Evolutionary conservation across 2,797 vertebrate genomes (phyloP).

Genomic region (Falco rusticolus): DNA sequence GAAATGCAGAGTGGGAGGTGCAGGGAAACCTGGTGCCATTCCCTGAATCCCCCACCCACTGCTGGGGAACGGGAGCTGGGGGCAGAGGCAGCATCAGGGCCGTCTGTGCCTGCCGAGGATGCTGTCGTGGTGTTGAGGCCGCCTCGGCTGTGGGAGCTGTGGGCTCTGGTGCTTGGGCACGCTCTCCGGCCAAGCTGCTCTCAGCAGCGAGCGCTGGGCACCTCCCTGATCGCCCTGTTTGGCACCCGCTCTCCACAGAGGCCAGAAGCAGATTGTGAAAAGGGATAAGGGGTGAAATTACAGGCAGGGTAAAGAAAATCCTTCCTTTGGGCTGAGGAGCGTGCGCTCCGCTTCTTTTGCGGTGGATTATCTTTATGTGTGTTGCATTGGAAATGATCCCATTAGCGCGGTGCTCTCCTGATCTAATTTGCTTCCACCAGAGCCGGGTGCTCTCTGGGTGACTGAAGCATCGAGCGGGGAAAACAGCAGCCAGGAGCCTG

Average conservation of each 20-base stretch:
- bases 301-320: neutral
- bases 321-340: neutral
- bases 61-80: neutral
- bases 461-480: neutral
- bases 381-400: neutral
- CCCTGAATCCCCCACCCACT: neutral
- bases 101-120: neutral
- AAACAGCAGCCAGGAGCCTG: neutral
- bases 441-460: neutral
- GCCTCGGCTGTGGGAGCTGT: neutral
- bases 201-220: neutral
- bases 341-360: neutral
- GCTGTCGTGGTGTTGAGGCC: neutral
- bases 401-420: neutral
- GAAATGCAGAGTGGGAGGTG: rapidly evolving
- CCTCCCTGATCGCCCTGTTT: neutral
- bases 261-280: neutral
- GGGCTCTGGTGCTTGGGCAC: neutral
- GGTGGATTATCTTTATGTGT: neutral
- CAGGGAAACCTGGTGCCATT: neutral
- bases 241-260: rapidly evolving
- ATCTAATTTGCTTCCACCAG: conserved; percentile 35
- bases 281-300: neutral
- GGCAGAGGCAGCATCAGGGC: neutral
- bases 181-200: neutral